Evolutionary conservation across 1,140 invertebrate species (phyloP), one percentile per base, ranked within the genome.

Genomic region (Catajapyx aquilonaris): DNA sequence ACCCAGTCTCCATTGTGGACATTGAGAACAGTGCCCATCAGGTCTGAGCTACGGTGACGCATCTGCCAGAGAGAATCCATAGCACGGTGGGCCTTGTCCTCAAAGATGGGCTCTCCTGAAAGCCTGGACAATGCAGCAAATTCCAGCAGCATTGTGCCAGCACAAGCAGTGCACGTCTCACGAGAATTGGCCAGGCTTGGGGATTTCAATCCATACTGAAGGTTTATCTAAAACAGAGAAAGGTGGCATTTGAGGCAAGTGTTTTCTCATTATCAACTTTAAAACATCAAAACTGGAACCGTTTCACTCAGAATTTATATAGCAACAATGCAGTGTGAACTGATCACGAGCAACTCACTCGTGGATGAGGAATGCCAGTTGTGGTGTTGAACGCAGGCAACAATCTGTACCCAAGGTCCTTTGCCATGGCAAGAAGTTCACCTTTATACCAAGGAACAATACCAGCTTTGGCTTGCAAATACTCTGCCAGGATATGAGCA

Each of bases 1-100:
- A 96, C 73, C 91, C 91, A 97, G 57, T 96, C 88, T 3, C 94
- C 93, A 23, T 80, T 90, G 53, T 97, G 83, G n/a, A 97, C 81
- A 59, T 91, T 90, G 9, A 94, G 65, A 13, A 91, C 83, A 10
- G 85, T 90, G 16, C 87, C 87, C 77, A 93, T 88, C 2, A 94
- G 61, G 60, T 93, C 84, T 1, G 80, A 87, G 25, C 76, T 76
- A 39, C 87, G 70, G 60, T 97, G 86, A 23, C 93, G 59, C 53
- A 93, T 78, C 52, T 77, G 73, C 93, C 93, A 98, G 25, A 98
- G 59, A 40, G 86, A 81, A 55, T 96, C 90, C 90, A 98, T 95
- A 0, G 91, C 87, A 52, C 76, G 77, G 46, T 88, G 81, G 0
- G 88, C 88, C 57, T 93, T 91, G 50, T 86, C 73, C 57, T 95